phyloP scores from a whole-genome alignment of 2,888 invertebrate genomes.

The Synanthedon vespiformis region DNA sequence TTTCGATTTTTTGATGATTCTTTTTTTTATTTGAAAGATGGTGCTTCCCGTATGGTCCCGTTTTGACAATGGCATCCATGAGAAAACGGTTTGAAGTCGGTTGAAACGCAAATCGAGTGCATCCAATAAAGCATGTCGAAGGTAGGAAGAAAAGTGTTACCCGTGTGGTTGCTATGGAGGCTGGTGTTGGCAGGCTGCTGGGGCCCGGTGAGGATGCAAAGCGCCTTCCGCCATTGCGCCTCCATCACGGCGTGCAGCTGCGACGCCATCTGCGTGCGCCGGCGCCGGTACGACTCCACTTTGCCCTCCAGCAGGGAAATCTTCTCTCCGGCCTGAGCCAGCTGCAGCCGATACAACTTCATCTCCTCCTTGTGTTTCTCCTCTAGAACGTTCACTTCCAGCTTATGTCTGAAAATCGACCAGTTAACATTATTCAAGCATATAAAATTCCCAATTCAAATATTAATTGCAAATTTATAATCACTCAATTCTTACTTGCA shows the following conservation, averaged over 20 bases:
- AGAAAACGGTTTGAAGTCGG: no score
- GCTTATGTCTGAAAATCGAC: conserved; percentile 67
- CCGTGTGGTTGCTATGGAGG: neutral
- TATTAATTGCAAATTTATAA: no score
- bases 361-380: conserved; percentile 85
- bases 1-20: no score
- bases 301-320: conserved; percentile 73
- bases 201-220: conserved; percentile 72
- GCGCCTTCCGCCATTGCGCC: conserved; percentile 82
- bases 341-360: conserved; percentile 76
- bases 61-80: no score
- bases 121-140: no score
- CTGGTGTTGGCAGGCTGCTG: conserved; percentile 1
- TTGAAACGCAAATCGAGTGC: no score
- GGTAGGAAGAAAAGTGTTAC: neutral
- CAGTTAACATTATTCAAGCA: no score
- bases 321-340: conserved; percentile 77
- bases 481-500: no score
- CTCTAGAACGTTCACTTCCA: conserved; percentile 81
- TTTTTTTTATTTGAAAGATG: no score
- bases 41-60: no score
- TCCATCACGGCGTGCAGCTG: conserved; percentile 84
- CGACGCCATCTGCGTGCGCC: conserved; percentile 77
- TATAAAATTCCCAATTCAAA: no score
- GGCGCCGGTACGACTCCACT: conserved; percentile 45